A percentile compares a stretch with the other conserved stretches of the same genome.
Evolutionary conservation across 2,113 vertebrate genomes (phyloP).

Genomic region (Benitochromis conjunctus): DNA sequence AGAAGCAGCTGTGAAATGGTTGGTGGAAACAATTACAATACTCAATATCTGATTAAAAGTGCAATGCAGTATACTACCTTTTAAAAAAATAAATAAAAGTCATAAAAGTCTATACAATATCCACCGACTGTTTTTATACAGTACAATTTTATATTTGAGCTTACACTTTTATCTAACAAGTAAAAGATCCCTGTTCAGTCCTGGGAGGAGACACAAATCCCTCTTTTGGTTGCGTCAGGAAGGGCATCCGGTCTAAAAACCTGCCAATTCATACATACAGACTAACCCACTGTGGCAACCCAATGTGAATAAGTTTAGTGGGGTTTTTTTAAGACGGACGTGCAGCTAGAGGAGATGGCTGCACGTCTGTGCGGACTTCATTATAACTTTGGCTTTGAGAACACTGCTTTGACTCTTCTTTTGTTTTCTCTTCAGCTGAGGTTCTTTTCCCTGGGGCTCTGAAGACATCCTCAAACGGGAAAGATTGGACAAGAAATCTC

Average conservation of each 20-base stretch:
- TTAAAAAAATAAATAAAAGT: neutral
- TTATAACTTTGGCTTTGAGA: conserved; percentile 42
- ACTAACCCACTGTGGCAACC: neutral
- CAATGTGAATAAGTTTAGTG: neutral
- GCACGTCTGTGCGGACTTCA: conserved; percentile 2
- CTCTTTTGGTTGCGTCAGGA: neutral
- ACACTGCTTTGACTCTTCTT: conserved; percentile 5
- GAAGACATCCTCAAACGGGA: conserved; percentile 23
- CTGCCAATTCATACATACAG: neutral
- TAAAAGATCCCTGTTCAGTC: neutral
- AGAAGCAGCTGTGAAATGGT: neutral
- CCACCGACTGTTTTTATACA: neutral
- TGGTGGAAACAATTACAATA: neutral
- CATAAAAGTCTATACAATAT: neutral
- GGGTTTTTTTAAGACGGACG: neutral
- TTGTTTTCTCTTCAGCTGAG: conserved; percentile 6
- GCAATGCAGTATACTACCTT: neutral
- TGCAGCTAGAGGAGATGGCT: neutral
- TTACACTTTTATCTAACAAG: neutral
- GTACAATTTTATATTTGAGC: neutral
- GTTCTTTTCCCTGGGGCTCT: neutral
- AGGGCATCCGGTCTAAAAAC: neutral
- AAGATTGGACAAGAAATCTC: conserved; percentile 3
- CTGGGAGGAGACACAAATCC: neutral
- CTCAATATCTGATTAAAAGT: neutral